Conservation (phyloP, 2,888 invertebrate species). For the Athrips mouffetella region DNA sequence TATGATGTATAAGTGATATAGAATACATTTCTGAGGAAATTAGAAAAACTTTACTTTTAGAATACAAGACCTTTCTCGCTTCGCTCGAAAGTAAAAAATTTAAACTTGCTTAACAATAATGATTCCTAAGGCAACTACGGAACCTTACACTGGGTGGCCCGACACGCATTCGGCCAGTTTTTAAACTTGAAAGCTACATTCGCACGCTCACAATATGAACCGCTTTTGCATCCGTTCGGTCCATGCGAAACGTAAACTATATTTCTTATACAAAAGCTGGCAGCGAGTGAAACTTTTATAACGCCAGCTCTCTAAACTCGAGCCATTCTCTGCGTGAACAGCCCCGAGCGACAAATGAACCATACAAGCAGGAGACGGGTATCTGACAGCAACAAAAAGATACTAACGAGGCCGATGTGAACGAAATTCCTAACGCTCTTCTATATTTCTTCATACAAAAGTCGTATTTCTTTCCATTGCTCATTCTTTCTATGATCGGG, state of each 20-base stretch:
- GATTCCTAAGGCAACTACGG: no score
- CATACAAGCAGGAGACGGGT: background rate
- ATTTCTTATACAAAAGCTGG: slow-evolving; percentile 4
- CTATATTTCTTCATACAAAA: background rate
- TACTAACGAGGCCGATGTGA: slow-evolving; percentile 7
- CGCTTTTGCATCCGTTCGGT: background rate
- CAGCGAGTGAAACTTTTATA: slow-evolving; percentile 4
- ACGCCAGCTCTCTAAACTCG: slow-evolving; percentile 2
- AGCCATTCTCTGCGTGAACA: background rate
- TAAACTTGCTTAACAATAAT: no score
- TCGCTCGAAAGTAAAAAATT: no score
- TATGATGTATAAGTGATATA: no score
- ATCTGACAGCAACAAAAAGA: slow-evolving; percentile 8
- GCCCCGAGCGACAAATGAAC: slow-evolving; percentile 10
- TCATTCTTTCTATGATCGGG: background rate
- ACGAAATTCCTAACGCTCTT: slow-evolving; percentile 4
- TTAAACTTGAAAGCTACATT: background rate
- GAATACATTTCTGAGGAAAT: no score
- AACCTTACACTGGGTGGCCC: no score
- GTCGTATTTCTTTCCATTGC: background rate
- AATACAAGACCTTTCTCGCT: no score
- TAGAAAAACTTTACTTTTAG: no score
- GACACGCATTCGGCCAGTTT: no score
- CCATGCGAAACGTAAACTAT: slow-evolving; percentile 1
- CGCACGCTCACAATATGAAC: background rate